A percentile compares a stretch with the other conserved stretches of the same genome.
Evolutionary conservation across 1,140 invertebrate species (phyloP).

Genomic region (Trinorchestia longiramus): DNA sequence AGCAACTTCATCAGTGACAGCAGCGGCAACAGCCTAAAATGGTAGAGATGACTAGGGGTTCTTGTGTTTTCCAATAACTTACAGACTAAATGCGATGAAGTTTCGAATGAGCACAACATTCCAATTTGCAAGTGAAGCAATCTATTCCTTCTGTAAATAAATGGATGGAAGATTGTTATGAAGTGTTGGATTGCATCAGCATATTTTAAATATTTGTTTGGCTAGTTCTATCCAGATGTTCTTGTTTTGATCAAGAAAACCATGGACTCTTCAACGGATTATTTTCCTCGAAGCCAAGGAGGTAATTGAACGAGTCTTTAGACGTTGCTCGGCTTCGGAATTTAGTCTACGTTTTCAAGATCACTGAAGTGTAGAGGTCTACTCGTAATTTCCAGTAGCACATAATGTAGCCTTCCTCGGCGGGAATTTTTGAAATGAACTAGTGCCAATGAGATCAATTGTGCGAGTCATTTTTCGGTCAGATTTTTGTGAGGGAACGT

Average conservation of each 20-base stretch:
- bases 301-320: not conserved
- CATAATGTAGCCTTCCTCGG: no score
- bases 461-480: no score
- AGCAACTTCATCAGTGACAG: not conserved
- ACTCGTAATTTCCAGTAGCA: no score
- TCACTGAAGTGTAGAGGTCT: no score
- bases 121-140: not conserved
- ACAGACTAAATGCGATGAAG: not conserved
- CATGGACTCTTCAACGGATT: not conserved
- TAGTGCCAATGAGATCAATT: no score
- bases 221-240: not conserved
- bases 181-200: not conserved
- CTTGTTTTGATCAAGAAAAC: not conserved
- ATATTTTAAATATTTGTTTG: not conserved
- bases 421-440: no score
- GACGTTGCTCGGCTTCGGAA: not conserved
- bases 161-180: not conserved
- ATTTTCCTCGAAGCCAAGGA: not conserved
- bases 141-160: not conserved
- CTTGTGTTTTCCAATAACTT: not conserved
- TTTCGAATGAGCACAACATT: not conserved
- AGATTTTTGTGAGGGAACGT: no score
- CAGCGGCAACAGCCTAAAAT: not conserved
- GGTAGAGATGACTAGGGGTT: no score
- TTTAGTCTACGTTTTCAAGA: no score